Evolutionary conservation across 1,140 invertebrate species (phyloP), one percentile per base, ranked within the genome.

Genomic region (Macrosteles quadrilineatus): DNA sequence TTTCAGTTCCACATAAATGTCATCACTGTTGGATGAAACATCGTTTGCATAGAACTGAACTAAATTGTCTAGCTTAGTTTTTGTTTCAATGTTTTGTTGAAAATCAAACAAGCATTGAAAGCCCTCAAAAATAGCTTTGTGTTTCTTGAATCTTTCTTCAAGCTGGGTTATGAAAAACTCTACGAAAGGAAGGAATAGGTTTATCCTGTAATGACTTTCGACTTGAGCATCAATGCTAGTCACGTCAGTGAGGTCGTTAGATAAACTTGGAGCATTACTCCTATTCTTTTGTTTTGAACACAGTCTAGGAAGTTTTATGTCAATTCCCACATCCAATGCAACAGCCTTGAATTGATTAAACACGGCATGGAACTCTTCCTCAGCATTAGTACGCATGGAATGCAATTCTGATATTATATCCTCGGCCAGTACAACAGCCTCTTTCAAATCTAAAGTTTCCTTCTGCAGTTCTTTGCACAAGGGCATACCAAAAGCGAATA

Each of bases 91-190:
- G 50, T 55, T 55, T 55, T 6, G 50, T 23, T 55, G 6, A 55
- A 55, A 23, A 55, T 23, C 21, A 55, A 55, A 55, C 50, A 55
- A 55, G 21, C 50, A 55, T 23, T 55, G 50, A 55, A 43, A 55
- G 50, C 50, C 50, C 23, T 55, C 50, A 23, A 55, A 55, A 55
- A 55, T 55, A 55, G 11, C 50, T 55, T 55, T 55, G 21, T 55
- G 50, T 23, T 55, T 55, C 19, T 55, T 55, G 50, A 55, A 55
- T 55, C 50, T 55, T 11, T 55, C 50, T 55, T 55, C 50, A 55
- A 23, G 50, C 50, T 55, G 50, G 6, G 11, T n/a, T 55, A 55
- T 23, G 50, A 55, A 55, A 55, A 55, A 55, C 6, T 55, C n/a
- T 43, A n/a, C 9, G 9, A 11, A 9, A 43, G n/a, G 40, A 43